Evolutionary conservation across 2,797 vertebrate genomes (phyloP).

Genomic region (Sylvia borin): DNA sequence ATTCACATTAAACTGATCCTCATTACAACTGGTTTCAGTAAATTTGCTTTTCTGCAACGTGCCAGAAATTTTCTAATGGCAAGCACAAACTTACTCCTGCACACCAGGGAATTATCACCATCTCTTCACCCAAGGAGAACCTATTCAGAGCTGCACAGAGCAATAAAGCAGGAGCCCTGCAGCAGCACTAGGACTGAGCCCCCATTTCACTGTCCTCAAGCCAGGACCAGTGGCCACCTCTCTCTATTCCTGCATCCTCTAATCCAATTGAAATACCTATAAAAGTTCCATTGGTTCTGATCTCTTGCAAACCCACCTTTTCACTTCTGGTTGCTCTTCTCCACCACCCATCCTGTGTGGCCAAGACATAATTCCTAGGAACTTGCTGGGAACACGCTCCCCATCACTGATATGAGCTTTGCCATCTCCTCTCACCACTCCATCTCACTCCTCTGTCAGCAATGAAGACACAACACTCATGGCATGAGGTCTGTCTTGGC

Average conservation of each 20-base stretch:
- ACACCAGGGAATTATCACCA: neutral
- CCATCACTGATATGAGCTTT: neutral
- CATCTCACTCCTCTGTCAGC: neutral
- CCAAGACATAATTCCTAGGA: neutral
- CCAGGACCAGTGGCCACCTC: neutral
- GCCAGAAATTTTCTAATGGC: neutral
- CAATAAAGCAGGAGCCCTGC: neutral
- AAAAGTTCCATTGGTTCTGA: neutral
- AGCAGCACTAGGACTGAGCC: neutral
- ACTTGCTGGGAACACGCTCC: neutral
- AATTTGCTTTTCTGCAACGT: neutral
- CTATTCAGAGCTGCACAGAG: neutral
- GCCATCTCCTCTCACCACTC: neutral
- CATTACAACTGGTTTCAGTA: neutral
- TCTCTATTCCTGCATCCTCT: neutral
- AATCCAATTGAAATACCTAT: neutral
- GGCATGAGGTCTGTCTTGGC: rapidly evolving
- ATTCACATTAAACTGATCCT: neutral
- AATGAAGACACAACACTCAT: neutral
- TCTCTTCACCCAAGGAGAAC: neutral
- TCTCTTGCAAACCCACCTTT: neutral
- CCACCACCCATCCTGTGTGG: neutral
- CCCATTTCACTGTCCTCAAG: neutral
- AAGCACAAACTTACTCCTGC: neutral
- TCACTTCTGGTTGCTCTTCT: neutral